Evolutionary conservation across 2,113 vertebrate genomes (phyloP).

Genomic region (Sterrhoptilus dennistouni): DNA sequence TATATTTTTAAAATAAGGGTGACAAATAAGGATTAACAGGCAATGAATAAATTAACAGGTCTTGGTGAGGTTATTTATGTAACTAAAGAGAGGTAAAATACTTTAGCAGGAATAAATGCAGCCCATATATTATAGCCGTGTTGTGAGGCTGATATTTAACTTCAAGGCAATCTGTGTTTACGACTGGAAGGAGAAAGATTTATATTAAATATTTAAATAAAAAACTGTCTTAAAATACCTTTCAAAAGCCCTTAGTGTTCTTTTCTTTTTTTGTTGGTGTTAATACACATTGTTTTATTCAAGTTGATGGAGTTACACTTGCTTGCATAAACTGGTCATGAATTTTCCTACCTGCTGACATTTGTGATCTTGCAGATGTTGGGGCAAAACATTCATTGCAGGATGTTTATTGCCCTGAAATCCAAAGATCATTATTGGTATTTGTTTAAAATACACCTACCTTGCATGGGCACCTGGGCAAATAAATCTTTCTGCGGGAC

Average conservation of each 20-base stretch:
- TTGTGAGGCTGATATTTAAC: background rate
- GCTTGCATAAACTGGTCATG: background rate
- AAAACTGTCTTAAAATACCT: background rate
- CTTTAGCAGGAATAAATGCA: background rate
- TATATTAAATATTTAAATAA: conserved; percentile 7
- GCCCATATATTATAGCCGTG: background rate
- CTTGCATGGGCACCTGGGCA: background rate
- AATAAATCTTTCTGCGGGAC: background rate
- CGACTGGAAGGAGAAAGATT: background rate
- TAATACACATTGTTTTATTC: background rate
- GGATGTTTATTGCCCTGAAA: background rate
- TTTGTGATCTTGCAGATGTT: background rate
- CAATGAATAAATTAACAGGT: background rate
- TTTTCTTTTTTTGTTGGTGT: background rate
- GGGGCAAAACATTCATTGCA: background rate
- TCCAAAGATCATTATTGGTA: background rate
- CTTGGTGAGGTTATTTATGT: background rate
- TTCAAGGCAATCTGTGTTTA: background rate
- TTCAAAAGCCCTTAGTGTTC: background rate
- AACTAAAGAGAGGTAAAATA: background rate
- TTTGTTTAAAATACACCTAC: background rate
- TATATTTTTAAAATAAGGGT: background rate
- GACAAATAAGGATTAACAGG: background rate
- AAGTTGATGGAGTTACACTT: background rate
- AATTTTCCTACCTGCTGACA: background rate